Evolutionary conservation across 2,888 invertebrate genomes (phyloP), one percentile per base, ranked within the genome.

Genomic region (Drosophila mimica): DNA sequence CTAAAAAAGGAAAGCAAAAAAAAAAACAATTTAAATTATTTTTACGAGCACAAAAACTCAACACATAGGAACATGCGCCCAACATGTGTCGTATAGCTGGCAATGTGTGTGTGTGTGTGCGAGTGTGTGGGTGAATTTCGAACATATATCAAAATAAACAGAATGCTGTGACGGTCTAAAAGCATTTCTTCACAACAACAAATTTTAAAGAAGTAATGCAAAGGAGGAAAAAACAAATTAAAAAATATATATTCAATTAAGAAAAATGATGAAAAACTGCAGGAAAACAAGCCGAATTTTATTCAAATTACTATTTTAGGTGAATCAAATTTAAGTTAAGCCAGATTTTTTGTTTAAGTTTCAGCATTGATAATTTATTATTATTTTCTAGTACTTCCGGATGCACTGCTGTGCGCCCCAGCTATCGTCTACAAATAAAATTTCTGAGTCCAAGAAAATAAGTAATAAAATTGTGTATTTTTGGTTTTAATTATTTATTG

Each of bases 121-220:
- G 51, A 52, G 66, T 70, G 57, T 62, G 58, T 74, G 48, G 43
- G 25, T n/a, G 2, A n/a, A 31, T 31, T 30, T 56, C 8, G 8
- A 53, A 68, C 60, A 60, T 68, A 70, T 74, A 84, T 82, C 66
- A 89, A 89, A 84, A 89, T 84, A 88, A 88, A 84, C 77, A 87
- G 63, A 74, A 69, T 58, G 52, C 68, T 51, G 67, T 69, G 73
- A 59, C 79, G 72, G 70, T 80, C 76, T 88, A 80, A 85, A 84
- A 84, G 89, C 78, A 76, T 85, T 87, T 83, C 75, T 70, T 62
- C 73, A 62, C 65, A 76, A 74, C 69, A 76, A 76, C 69, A 74
- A 82, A 68, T 74, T 54, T 54, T 70, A 74, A 64, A 68, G 54
- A 63, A 89, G 71, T 46, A 74, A 70, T 57, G 25, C 63, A 68